phyloP scores from a whole-genome alignment of 2,888 invertebrate genomes.

The Microdon myrmicae region DNA sequence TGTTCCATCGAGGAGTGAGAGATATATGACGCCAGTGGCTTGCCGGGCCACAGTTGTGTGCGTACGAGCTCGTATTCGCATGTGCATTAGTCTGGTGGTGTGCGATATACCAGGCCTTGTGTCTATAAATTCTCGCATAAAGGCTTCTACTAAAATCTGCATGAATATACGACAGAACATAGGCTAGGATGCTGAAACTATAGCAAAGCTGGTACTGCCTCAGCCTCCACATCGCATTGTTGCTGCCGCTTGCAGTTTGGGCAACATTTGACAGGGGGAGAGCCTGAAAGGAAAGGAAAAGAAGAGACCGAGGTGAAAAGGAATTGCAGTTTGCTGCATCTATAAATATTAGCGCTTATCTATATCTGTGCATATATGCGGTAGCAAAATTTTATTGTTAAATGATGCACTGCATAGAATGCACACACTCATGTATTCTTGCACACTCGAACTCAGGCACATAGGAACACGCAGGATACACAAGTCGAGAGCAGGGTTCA shows the following conservation, averaged over 20 bases:
- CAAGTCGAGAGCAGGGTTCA: constrained; percentile 8
- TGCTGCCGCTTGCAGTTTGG: constrained; percentile 26
- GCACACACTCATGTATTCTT: constrained; percentile 18
- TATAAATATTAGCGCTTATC: constrained; percentile 50
- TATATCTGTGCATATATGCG: constrained; percentile 50
- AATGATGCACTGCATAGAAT: constrained; percentile 53
- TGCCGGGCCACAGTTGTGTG: constrained; percentile 4
- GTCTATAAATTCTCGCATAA: constrained; percentile 51
- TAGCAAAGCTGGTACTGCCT: constrained; percentile 8
- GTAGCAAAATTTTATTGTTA: constrained; percentile 53
- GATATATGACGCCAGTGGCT: constrained; percentile 51
- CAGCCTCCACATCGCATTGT: constrained; percentile 19
- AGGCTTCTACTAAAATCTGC: constrained; percentile 51
- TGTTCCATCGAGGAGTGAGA: constrained; percentile 52
- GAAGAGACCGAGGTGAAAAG: constrained; percentile 31
- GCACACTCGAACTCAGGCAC: background rate
- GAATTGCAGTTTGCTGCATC: constrained; percentile 51
- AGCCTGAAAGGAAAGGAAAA: background rate
- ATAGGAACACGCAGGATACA: background rate
- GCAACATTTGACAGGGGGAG: constrained; percentile 5
- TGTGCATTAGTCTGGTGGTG: constrained; percentile 3
- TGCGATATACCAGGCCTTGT: constrained; percentile 16
- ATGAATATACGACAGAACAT: constrained; percentile 38
- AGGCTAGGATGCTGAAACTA: constrained; percentile 35
- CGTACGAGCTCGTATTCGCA: constrained; percentile 1